These are phyloP conservation scores for Acronicta psi DNA, from an alignment of 2,888 invertebrate species.

Conservation along the genomic window DNA sequence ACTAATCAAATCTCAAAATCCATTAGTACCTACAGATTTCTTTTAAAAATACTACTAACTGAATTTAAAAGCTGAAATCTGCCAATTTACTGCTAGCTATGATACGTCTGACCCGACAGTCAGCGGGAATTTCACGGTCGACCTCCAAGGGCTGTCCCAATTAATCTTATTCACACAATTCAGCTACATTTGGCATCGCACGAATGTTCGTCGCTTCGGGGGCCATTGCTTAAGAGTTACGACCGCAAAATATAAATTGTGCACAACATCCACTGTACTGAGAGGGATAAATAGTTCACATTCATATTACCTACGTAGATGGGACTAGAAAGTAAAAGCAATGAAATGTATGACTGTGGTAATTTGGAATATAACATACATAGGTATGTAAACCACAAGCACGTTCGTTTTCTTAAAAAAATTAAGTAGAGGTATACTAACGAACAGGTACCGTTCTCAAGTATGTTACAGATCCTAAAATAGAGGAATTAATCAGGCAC, in stretches of 20 bases:
- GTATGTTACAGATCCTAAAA: no score
- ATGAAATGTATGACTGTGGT: no score
- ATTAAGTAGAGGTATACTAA: no score
- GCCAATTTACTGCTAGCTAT: conserved; percentile 35
- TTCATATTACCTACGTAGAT: no score
- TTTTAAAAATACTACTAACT: conserved; percentile 11
- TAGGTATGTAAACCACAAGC: no score
- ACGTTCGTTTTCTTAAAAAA: no score
- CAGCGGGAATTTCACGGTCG: conserved; percentile 45
- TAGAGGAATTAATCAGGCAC: no score
- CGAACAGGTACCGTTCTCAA: no score
- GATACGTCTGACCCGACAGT: conserved; percentile 35
- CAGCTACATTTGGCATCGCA: conserved; percentile 45
- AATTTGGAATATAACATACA: no score
- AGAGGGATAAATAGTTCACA: not conserved
- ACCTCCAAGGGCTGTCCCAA: conserved; percentile 38
- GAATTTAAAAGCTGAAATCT: conserved; percentile 12
- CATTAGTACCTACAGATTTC: not conserved
- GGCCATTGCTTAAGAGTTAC: conserved; percentile 26
- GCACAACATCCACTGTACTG: not conserved
- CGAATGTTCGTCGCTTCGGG: conserved; percentile 29
- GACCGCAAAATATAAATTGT: conserved; percentile 6
- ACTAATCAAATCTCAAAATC: no score
- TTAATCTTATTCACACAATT: conserved; percentile 60
- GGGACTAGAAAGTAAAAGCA: no score